phyloP scores from a whole-genome alignment of 2,888 invertebrate genomes.

The Mesochorus sp. region DNA sequence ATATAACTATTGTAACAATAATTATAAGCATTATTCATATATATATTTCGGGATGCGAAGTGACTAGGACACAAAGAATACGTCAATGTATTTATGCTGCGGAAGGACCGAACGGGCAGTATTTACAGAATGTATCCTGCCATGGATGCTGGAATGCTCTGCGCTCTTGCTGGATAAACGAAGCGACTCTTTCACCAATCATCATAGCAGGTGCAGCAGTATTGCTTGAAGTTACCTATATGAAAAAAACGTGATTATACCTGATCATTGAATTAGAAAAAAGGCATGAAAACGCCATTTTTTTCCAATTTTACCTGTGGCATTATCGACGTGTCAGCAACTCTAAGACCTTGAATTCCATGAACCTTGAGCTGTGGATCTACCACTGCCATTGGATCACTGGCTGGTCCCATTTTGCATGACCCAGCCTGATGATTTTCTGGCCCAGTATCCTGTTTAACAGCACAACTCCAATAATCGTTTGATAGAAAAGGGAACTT shows the following conservation, averaged over 20 bases:
- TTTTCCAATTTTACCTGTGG: slow-evolving; percentile 82
- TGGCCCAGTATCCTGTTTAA: slow-evolving; percentile 88
- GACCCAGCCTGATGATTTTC: slow-evolving; percentile 93
- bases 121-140: slow-evolving; percentile 69
- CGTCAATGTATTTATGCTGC: too few species aligned
- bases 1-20: too few species aligned
- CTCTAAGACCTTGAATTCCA: slow-evolving; percentile 85
- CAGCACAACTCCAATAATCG: slow-evolving; percentile 90
- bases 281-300: background rate
- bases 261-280: background rate
- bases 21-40: too few species aligned
- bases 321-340: slow-evolving; percentile 86
- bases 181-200: slow-evolving; percentile 85
- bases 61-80: slow-evolving; percentile 16
- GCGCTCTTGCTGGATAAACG: slow-evolving; percentile 83
- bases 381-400: slow-evolving; percentile 89
- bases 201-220: slow-evolving; percentile 85
- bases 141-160: slow-evolving; percentile 77
- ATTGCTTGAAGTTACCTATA: slow-evolving; percentile 82
- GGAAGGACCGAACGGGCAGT: slow-evolving; percentile 52
- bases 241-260: background rate
- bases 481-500: slow-evolving; percentile 83
- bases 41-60: too few species aligned
- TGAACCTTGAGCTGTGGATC: slow-evolving; percentile 87
- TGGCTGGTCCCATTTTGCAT: slow-evolving; percentile 90